phyloP scores from a whole-genome alignment of 2,113 vertebrate genomes.

The Pelmatolapia mariae region DNA sequence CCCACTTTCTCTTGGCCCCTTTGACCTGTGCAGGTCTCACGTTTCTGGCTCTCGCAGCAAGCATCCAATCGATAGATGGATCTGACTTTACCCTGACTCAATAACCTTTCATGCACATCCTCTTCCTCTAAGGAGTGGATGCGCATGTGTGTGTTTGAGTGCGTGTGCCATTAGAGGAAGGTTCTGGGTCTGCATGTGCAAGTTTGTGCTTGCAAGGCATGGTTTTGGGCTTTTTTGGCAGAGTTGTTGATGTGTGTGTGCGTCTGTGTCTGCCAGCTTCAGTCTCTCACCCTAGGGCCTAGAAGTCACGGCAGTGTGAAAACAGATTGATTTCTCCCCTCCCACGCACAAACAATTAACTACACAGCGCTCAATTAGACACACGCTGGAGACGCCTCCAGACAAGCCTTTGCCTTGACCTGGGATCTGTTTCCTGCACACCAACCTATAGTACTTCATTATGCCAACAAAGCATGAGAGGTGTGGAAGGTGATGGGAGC shows the following conservation, averaged over 20 bases:
- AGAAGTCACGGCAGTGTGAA: constrained; percentile 73
- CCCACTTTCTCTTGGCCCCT: constrained; percentile 41
- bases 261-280: constrained; percentile 63
- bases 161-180: constrained; percentile 10
- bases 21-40: constrained; percentile 61
- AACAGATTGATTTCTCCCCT: constrained; percentile 79
- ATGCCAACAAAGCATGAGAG: not conserved
- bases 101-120: constrained; percentile 59
- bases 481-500: not conserved
- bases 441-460: not conserved
- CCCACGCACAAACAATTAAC: constrained; percentile 79
- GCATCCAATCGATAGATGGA: constrained; percentile 65
- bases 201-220: constrained; percentile 31
- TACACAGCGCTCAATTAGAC: constrained; percentile 78
- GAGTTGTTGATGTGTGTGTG: constrained; percentile 13
- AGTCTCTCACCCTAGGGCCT: constrained; percentile 69
- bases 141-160: not conserved
- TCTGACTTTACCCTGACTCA: constrained; percentile 67
- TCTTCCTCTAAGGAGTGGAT: constrained; percentile 35
- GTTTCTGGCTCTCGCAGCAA: constrained; percentile 64
- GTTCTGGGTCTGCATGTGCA: constrained; percentile 24
- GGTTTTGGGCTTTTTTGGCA: constrained; percentile 46
- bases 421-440: constrained; percentile 28
- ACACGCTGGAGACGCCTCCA: constrained; percentile 67
- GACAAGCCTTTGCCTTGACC: constrained; percentile 62